Evolutionary conservation across 2,113 vertebrate species (phyloP).

Genomic region (Clarias magur): DNA sequence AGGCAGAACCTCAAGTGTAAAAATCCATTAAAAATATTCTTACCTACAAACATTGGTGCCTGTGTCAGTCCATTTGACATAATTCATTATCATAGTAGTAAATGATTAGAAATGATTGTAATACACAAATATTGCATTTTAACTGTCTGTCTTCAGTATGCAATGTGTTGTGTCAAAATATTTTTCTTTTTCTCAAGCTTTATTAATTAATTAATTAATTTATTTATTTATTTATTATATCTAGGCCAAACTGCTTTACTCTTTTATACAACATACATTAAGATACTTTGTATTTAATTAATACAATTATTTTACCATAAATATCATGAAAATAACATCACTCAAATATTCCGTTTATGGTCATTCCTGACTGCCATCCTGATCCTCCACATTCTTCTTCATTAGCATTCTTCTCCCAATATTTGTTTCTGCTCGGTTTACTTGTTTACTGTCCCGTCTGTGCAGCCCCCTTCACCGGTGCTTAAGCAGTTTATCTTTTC

Average conservation of each 20-base stretch:
- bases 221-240: too few relatives aligned
- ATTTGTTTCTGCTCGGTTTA: conserved; percentile 39
- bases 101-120: not conserved
- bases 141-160: not conserved
- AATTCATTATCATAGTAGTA: not conserved
- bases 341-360: not conserved
- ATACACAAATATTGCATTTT: not conserved
- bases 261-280: not conserved
- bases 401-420: conserved; percentile 9
- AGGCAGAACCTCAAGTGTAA: not conserved
- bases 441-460: conserved; percentile 35
- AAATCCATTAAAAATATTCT: not conserved
- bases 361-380: not conserved
- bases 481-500: conserved; percentile 47
- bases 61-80: not conserved
- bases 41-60: not conserved
- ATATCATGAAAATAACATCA: not conserved
- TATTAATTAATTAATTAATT: not conserved
- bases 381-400: not conserved
- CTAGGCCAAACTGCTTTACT: not conserved
- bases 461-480: conserved; percentile 14
- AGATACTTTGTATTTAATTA: not conserved
- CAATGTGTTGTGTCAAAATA: not conserved
- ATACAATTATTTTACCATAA: not conserved
- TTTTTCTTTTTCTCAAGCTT: not conserved